Evolutionary conservation across 2,113 vertebrate genomes (phyloP).

Genomic region (Lynx canadensis): DNA sequence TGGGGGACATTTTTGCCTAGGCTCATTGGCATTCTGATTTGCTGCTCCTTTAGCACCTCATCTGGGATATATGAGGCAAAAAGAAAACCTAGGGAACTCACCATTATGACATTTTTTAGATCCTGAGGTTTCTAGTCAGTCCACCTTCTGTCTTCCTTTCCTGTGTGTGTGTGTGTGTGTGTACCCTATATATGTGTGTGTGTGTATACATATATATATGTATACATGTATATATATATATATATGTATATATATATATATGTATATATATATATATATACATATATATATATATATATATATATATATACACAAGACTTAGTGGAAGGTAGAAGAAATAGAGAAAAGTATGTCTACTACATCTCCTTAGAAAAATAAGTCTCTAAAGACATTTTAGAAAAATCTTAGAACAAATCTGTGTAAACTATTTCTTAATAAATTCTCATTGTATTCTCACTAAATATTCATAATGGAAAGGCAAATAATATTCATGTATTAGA

Average conservation of each 20-base stretch:
- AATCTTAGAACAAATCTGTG: conserved; percentile 35
- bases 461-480: background rate
- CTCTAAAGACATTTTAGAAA: background rate
- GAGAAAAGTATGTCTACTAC: background rate
- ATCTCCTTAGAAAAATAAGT: background rate
- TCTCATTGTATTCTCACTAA: conserved; percentile 6
- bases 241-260: background rate
- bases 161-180: background rate
- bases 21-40: background rate
- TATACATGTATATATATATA: background rate
- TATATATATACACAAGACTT: background rate
- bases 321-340: background rate
- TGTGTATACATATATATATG: background rate
- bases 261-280: background rate
- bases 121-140: background rate
- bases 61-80: background rate
- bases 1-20: background rate
- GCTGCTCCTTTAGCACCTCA: background rate
- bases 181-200: too few species aligned
- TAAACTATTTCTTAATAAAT: background rate
- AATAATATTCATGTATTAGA: background rate
- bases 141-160: background rate
- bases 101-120: background rate
- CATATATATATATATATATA: background rate
- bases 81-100: background rate